A percentile compares a stretch with the other conserved stretches of the same genome.
phyloP scores from a whole-genome alignment of 2,797 vertebrate species.

The Rallus crepitans region DNA sequence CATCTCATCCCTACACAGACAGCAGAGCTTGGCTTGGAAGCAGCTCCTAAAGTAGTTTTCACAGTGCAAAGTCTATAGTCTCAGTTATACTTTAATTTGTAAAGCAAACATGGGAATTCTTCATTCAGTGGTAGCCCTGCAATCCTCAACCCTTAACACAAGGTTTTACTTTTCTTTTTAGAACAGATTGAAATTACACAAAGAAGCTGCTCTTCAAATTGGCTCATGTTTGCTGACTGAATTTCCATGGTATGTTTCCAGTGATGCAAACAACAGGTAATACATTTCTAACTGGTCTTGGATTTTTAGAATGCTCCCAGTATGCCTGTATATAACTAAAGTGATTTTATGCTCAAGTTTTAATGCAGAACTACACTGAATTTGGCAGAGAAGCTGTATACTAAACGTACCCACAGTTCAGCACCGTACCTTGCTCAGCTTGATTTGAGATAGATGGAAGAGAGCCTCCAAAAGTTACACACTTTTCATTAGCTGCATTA shows the following conservation, averaged over 20 bases:
- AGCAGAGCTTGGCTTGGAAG: neutral
- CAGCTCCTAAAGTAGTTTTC: neutral
- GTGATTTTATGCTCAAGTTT: neutral
- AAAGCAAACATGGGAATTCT: neutral
- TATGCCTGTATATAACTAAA: neutral
- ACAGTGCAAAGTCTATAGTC: neutral
- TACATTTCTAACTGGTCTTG: neutral
- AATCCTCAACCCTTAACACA: neutral
- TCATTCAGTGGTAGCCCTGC: neutral
- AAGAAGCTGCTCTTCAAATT: neutral
- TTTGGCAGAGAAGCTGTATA: neutral
- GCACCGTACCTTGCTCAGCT: slow-evolving; percentile 89
- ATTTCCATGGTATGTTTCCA: neutral
- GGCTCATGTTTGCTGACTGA: neutral
- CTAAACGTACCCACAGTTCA: neutral
- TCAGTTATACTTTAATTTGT: neutral
- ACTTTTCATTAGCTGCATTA: slow-evolving; percentile 82
- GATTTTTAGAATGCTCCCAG: neutral
- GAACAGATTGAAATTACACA: neutral
- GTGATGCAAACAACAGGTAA: neutral
- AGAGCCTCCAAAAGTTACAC: slow-evolving; percentile 81
- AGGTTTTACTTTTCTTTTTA: neutral
- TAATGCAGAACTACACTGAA: neutral
- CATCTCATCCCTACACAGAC: neutral
- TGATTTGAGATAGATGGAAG: slow-evolving; percentile 89